phyloP scores from a whole-genome alignment of 2,113 vertebrate genomes.

The Cochlearius cochlearius region DNA sequence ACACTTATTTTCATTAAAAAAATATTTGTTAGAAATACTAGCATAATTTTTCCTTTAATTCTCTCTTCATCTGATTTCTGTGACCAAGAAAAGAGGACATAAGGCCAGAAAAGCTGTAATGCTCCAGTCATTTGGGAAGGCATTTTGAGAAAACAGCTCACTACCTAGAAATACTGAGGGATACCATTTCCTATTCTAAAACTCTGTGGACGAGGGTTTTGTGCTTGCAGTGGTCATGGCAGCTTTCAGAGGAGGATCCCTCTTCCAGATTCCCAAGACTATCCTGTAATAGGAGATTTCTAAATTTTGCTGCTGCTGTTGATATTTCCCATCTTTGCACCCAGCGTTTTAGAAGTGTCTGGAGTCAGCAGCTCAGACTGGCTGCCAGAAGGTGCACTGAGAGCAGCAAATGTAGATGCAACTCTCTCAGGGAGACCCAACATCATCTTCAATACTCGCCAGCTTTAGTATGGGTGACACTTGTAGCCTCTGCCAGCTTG shows the following conservation, averaged over 20 bases:
- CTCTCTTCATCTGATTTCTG: neutral
- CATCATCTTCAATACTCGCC: neutral
- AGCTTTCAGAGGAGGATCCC: neutral
- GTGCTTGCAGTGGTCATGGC: neutral
- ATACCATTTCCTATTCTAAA: neutral
- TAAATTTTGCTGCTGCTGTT: neutral
- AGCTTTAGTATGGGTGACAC: conserved; percentile 26
- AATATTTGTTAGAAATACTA: neutral
- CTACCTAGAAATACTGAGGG: neutral
- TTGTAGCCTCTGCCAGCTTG: conserved; percentile 38
- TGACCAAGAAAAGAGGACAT: neutral
- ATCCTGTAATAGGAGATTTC: neutral
- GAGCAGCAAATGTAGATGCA: conserved; percentile 24
- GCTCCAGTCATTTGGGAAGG: neutral
- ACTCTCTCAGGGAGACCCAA: neutral
- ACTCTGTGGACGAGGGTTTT: neutral
- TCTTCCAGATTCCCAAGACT: neutral
- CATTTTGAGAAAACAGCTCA: neutral
- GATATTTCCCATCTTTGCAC: neutral
- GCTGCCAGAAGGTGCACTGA: conserved; percentile 30
- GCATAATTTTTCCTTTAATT: neutral
- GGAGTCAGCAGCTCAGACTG: conserved; percentile 3
- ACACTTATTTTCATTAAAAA: neutral
- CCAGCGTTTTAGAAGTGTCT: neutral
- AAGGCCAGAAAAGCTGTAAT: neutral